Percentiles rank a stretch among this genome's conserved stretches.
These are phyloP conservation scores for Pristiophorus japonicus DNA, from an alignment of 2,113 vertebrate genomes.

Conservation along the genomic window DNA sequence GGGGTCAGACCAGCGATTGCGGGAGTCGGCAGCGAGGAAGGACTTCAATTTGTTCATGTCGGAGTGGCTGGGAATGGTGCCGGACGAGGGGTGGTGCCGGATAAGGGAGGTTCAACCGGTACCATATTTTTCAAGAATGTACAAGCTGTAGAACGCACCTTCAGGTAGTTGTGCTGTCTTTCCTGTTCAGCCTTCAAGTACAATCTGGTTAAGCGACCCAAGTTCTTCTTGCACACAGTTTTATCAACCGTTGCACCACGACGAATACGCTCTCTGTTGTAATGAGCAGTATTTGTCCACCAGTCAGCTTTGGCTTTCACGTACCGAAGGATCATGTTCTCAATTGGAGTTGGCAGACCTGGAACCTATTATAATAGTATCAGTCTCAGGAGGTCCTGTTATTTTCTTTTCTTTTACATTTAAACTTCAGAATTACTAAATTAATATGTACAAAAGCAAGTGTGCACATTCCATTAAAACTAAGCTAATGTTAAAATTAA, in stretches of 20 bases:
- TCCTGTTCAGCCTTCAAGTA: slow-evolving; percentile 98
- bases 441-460: background rate
- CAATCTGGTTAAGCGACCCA: slow-evolving; percentile 88
- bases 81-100: too few species aligned
- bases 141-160: slow-evolving; percentile 58
- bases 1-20: too few species aligned
- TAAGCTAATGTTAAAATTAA: background rate
- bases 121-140: background rate
- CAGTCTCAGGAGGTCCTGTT: background rate
- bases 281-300: slow-evolving; percentile 99
- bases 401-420: background rate
- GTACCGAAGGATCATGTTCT: slow-evolving; percentile 97
- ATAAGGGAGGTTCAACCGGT: too few species aligned
- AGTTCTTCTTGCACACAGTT: slow-evolving; percentile 97
- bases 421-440: background rate
- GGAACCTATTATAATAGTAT: slow-evolving; percentile 63
- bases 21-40: too few species aligned
- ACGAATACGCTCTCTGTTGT: slow-evolving; percentile 96
- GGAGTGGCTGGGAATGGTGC: too few species aligned
- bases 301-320: slow-evolving; percentile 99
- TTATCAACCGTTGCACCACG: slow-evolving; percentile 96
- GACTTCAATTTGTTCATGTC: too few species aligned
- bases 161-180: slow-evolving; percentile 96
- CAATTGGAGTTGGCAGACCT: slow-evolving; percentile 92
- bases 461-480: background rate